Percentiles rank a stretch among this genome's conserved stretches.
Evolutionary conservation across 1,140 invertebrate genomes (phyloP).

Genomic region (Tenebrio molitor): DNA sequence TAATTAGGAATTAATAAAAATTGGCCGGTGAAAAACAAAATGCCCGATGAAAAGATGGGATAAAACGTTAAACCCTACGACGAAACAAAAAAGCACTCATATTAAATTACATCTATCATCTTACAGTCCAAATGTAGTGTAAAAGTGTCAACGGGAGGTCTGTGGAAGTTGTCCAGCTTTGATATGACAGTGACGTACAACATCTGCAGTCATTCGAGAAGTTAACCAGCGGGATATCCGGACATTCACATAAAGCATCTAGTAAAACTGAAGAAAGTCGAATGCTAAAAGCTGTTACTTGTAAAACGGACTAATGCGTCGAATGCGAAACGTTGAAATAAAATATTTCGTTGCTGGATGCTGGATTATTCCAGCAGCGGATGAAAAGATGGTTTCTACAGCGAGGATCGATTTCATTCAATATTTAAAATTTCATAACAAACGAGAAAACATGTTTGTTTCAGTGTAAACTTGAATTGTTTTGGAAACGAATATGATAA

Average conservation of each 20-base stretch:
- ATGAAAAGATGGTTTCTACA: too few species aligned
- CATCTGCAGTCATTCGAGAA: slow-evolving; percentile 52
- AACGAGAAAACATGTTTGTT: slow-evolving; percentile 31
- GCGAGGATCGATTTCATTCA: not conserved
- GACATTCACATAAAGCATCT: slow-evolving; percentile 38
- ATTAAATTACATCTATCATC: slow-evolving; percentile 30
- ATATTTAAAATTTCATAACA: slow-evolving; percentile 16
- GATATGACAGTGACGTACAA: slow-evolving; percentile 53
- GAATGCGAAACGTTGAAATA: too few species aligned
- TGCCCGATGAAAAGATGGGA: too few species aligned
- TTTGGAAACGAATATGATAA: slow-evolving; percentile 42
- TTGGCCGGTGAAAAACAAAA: too few species aligned
- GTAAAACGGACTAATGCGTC: too few species aligned
- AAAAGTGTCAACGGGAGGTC: slow-evolving; percentile 52
- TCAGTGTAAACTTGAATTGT: slow-evolving; percentile 26
- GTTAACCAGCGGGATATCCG: slow-evolving; percentile 51
- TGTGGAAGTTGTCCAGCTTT: slow-evolving; percentile 52
- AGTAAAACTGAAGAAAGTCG: not conserved
- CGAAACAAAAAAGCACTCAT: not conserved
- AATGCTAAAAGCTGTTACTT: not conserved
- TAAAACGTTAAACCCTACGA: too few species aligned
- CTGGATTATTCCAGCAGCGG: too few species aligned
- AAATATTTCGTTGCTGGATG: too few species aligned
- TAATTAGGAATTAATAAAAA: too few species aligned
- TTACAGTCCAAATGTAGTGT: slow-evolving; percentile 40